Base-by-base conservation (phyloP, 2,113 vertebrate species). In the Sinocyclocheilus anophthalmus region DNA sequence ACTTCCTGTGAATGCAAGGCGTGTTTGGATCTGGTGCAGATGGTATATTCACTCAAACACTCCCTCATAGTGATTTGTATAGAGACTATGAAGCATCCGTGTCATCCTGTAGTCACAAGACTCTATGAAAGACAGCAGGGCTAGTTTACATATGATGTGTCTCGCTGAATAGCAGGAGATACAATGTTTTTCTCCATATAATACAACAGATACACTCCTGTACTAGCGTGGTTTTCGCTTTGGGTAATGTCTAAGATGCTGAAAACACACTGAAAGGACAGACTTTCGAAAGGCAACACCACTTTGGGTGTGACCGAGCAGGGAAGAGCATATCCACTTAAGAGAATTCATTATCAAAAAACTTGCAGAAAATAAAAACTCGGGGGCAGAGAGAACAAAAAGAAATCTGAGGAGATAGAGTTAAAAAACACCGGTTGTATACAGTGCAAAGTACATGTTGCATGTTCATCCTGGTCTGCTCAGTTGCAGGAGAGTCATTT, bases 341-440 rank as follows among this genome's bases (percentile, higher is more conserved):
- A 90, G 63, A 81, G 85, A 86, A 89, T 88, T 63, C 75, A 87
- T 78, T 82, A 86, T 90, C 86, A 88, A 82, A 90, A 45, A 86
- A 42, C n/a, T 22, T 81, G 57, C 70, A 37, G 39, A 55, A 67
- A 53, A 75, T 65, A 73, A 39, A 79, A 67, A 82, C 30, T n/a
- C 76, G n/a, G n/a, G n/a, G n/a, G n/a, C 30, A 55, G 59, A 70
- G 45, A 83, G 20, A 80, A 83, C n/a, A n/a, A n/a, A 53, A 76
- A 50, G n/a, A 89, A 24, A n/a, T n/a, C n/a, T n/a, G 22, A 76
- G 37, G 39, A 76, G 26, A 61, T 2, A 70, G 18, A 70, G 12
- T n/a, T n/a, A 85, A 37, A 70, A 22, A 69, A 9, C n/a, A 45
- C 37, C 37, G n/a, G n/a, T 42, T 61, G 79, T 12, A 80, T 63